Base-by-base conservation (phyloP, 2,797 vertebrate species). In the Peromyscus aztecus region DNA sequence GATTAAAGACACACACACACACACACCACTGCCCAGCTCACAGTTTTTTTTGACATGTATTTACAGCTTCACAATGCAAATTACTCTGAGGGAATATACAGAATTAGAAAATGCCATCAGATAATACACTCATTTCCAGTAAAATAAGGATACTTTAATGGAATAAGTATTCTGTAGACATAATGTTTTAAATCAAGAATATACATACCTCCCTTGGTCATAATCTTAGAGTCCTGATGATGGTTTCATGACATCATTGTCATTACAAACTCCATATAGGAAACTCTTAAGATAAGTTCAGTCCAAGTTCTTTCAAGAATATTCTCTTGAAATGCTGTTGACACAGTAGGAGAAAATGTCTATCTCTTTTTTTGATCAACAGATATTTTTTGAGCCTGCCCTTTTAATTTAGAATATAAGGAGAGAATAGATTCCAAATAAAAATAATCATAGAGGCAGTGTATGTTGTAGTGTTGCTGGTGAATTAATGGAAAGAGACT, bases 381-480 rank as follows among this genome's bases (percentile, higher is more conserved):
- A 73, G 55, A 7, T 91, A 31, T 55, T 95, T 43, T 96, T 73
- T 93, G 95, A 81, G 34, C 29, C 80, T 93, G 59, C 16, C 34
- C 52, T 49, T 78, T 97, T 80, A 85, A 90, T 92, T 96, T 96
- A 92, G 85, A 96, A 6, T 93, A 89, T 77, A 67, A 80, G 40
- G 67, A 93, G n/a, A 69, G 49, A 96, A 46, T 88, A 55, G 76
- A 95, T 86, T 91, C 55, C 34, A 37, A 78, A 21, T 59, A 34
- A 81, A 93, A 89, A 37, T 10, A 52, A 75, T 52, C 40, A 67
- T 49, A 88, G 84, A 71, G 52, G 37, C 13, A 23, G 29, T 37
- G 17, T 81, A 17, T 69, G 29, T 65, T 80, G 34, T 67, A 96
- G 43, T 61, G 27, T 83, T 91, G 57, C 14, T 89, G 31, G 43